These are phyloP conservation scores for Cloeon dipterum DNA, from an alignment of 2,888 invertebrate genomes.

Conservation along the genomic window DNA sequence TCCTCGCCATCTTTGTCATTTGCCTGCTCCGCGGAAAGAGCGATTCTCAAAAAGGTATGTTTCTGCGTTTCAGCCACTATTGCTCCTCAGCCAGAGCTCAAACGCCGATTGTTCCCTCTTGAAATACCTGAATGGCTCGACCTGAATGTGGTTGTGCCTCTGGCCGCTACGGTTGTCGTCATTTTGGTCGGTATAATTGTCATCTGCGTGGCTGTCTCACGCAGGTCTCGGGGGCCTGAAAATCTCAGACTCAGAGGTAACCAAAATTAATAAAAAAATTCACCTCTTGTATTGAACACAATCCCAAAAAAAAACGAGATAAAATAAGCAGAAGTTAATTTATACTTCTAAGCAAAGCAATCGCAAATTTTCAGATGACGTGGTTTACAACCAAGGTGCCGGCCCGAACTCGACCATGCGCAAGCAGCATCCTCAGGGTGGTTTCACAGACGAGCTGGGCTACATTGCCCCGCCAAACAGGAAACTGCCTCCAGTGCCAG, in stretches of 20 bases:
- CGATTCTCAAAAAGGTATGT: slow-evolving; percentile 63
- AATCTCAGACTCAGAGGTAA: slow-evolving; percentile 58
- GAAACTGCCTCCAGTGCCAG: slow-evolving; percentile 77
- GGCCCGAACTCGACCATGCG: slow-evolving; percentile 43
- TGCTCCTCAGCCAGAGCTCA: slow-evolving; percentile 10
- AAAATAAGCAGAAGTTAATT: too few species aligned
- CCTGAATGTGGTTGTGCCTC: slow-evolving; percentile 73
- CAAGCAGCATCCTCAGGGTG: slow-evolving; percentile 60
- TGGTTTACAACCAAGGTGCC: slow-evolving; percentile 72
- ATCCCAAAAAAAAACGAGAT: too few species aligned
- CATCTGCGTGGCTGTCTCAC: slow-evolving; percentile 67
- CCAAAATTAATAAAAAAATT: too few species aligned
- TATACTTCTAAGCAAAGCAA: background rate
- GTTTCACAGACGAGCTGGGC: slow-evolving; percentile 67
- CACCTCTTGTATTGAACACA: too few species aligned
- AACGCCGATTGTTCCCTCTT: slow-evolving; percentile 34
- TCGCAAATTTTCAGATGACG: slow-evolving; percentile 40
- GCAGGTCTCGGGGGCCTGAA: slow-evolving; percentile 40
- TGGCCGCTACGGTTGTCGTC: slow-evolving; percentile 72
- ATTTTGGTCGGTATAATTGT: slow-evolving; percentile 77
- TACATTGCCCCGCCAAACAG: slow-evolving; percentile 85
- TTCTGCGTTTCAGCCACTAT: slow-evolving; percentile 10
- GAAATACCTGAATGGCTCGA: slow-evolving; percentile 72
- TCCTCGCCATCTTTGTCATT: slow-evolving; percentile 80
- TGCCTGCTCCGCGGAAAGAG: slow-evolving; percentile 74